Percentiles rank a stretch among this genome's conserved stretches.
These are phyloP conservation scores for Peromyscus attwateri DNA, from an alignment of 2,797 vertebrate genomes.

Conservation along the genomic window DNA sequence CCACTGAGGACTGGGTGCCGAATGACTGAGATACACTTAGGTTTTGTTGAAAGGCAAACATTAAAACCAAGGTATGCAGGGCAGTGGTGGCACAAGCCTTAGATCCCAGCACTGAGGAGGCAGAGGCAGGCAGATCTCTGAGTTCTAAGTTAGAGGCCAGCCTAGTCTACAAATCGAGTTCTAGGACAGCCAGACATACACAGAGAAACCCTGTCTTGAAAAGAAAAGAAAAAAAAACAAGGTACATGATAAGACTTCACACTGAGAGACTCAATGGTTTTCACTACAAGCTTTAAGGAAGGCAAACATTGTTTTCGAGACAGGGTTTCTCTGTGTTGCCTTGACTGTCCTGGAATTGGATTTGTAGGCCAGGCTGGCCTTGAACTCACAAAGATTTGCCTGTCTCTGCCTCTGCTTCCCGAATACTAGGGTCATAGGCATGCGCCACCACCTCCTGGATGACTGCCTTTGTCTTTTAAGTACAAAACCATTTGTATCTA, in stretches of 20 bases:
- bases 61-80: background rate
- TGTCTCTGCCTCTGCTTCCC: background rate
- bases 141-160: background rate
- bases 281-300: slow-evolving; percentile 23
- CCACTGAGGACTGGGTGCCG: background rate
- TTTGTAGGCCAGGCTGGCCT: background rate
- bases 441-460: background rate
- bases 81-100: background rate
- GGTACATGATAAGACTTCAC: background rate
- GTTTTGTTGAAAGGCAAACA: slow-evolving; percentile 58
- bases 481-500: slow-evolving; percentile 56
- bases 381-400: background rate
- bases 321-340: background rate
- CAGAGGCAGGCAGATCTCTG: background rate
- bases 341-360: background rate
- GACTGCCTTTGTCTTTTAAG: slow-evolving; percentile 15
- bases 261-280: background rate
- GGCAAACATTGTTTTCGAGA: background rate
- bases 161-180: background rate
- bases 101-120: background rate
- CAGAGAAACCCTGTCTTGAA: background rate
- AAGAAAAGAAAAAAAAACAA: background rate
- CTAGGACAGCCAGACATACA: background rate
- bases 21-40: background rate
- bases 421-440: background rate